A percentile compares a stretch with the other conserved stretches of the same genome.
Evolutionary conservation across 2,113 vertebrate species (phyloP).

Genomic region (Regulus satrapa): DNA sequence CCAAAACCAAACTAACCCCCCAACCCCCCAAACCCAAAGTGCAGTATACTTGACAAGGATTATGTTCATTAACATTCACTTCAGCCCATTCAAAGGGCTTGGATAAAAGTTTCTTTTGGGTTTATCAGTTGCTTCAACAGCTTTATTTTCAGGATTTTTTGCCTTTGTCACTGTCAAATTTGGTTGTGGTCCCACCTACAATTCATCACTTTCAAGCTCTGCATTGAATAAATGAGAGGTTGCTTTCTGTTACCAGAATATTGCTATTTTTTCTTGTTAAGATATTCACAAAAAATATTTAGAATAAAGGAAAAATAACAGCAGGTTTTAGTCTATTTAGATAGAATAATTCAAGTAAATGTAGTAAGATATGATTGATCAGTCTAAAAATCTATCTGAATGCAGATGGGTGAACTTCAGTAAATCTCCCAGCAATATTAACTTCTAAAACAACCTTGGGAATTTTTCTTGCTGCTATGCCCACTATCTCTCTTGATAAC

Average conservation of each 20-base stretch:
- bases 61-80: neutral
- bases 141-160: neutral
- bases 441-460: neutral
- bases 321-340: neutral
- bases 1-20: fast-evolving
- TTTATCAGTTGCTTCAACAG: neutral
- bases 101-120: neutral
- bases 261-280: neutral
- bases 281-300: neutral
- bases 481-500: neutral
- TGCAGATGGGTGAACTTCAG: neutral
- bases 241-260: neutral
- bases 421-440: neutral
- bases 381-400: neutral
- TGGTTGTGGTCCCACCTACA: neutral
- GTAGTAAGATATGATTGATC: neutral
- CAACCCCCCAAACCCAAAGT: neutral
- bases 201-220: neutral
- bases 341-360: neutral
- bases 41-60: neutral
- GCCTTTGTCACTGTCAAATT: neutral
- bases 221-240: neutral
- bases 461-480: neutral
- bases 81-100: neutral
- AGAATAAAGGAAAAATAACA: neutral